phyloP scores from a whole-genome alignment of 2,888 invertebrate species.

The Drosophila subsilvestris region DNA sequence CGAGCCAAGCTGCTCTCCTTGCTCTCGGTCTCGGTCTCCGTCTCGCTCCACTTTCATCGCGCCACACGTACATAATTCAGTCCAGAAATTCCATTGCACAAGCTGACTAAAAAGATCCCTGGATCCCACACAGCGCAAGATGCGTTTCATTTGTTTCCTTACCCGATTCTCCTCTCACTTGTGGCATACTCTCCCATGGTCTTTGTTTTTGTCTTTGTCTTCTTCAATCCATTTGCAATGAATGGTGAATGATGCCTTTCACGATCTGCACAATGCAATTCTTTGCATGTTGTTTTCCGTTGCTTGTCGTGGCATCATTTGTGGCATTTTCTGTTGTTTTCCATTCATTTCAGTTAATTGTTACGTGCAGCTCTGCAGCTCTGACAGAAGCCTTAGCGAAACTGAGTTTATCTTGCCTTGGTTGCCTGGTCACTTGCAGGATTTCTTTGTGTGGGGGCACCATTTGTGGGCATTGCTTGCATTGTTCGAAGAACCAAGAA shows the following conservation, averaged over 20 bases:
- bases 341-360: not conserved
- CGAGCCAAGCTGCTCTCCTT: not conserved
- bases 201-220: too few species aligned
- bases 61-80: slow-evolving; percentile 18
- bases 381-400: not conserved
- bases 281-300: not conserved
- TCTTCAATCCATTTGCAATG: not conserved
- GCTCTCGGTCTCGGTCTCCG: not conserved
- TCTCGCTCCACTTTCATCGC: slow-evolving; percentile 7
- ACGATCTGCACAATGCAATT: not conserved
- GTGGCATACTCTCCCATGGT: not conserved
- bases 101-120: not conserved
- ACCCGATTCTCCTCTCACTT: not conserved
- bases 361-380: not conserved
- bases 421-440: not conserved
- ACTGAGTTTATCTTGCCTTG: not conserved
- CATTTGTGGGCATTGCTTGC: not conserved
- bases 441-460: not conserved
- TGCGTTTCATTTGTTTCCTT: not conserved
- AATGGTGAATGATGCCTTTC: not conserved
- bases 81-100: slow-evolving; percentile 13
- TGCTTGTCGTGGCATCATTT: not conserved
- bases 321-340: not conserved
- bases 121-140: not conserved
- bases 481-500: too few species aligned